These are phyloP conservation scores for Rhingia rostrata DNA, from an alignment of 2,888 invertebrate species.

Conservation along the genomic window DNA sequence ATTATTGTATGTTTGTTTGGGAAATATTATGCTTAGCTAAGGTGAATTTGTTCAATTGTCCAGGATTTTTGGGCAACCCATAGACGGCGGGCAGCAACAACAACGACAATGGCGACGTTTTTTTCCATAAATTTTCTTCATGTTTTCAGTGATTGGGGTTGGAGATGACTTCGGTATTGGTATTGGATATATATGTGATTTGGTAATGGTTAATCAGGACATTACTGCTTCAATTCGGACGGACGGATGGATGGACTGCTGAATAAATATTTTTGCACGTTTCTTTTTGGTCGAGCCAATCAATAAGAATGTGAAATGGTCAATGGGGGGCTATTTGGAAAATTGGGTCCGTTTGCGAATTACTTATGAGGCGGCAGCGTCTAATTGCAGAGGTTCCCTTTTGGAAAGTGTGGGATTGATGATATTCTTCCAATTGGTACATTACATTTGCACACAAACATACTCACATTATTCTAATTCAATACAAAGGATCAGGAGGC, in stretches of 20 bases:
- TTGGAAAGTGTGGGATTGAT: not conserved
- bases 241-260: conserved; percentile 52
- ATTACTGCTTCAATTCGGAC: conserved; percentile 55
- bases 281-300: conserved; percentile 34
- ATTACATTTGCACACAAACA: conserved; percentile 69
- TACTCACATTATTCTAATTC: conserved; percentile 70
- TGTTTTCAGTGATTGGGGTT: not conserved
- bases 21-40: conserved; percentile 71
- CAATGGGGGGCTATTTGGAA: conserved; percentile 68
- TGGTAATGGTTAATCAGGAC: conserved; percentile 68
- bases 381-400: conserved; percentile 60
- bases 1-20: conserved; percentile 63
- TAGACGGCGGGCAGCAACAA: conserved; percentile 17
- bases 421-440: conserved; percentile 48
- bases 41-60: conserved; percentile 73
- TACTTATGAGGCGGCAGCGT: conserved; percentile 61
- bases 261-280: conserved; percentile 56
- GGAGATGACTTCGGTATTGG: not conserved
- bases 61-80: conserved; percentile 58
- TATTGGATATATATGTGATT: conserved; percentile 59
- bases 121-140: conserved; percentile 51
- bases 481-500: conserved; percentile 53
- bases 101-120: conserved; percentile 43
- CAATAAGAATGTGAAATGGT: conserved; percentile 63
- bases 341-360: conserved; percentile 68